Conservation (phyloP, 2,888 invertebrate species). For the Eurytoma californica region DNA sequence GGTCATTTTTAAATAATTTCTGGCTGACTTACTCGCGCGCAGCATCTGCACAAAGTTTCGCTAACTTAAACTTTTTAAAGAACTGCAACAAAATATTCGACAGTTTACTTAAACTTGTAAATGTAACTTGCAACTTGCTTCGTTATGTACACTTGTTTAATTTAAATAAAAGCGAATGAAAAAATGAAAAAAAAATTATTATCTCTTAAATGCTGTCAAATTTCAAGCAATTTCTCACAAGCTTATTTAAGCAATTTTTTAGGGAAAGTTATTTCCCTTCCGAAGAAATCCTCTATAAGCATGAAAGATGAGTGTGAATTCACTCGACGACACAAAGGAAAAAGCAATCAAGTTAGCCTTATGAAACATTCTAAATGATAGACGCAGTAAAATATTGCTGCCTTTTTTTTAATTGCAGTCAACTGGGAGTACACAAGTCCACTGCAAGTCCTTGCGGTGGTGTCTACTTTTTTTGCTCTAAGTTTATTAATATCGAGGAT, state of each 20-base stretch:
- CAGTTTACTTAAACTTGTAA: no score
- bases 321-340: conserved; percentile 20
- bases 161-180: background rate
- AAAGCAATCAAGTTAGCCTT: conserved; percentile 35
- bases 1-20: no score
- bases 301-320: conserved; percentile 41
- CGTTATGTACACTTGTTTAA: no score
- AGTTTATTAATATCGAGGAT: no score
- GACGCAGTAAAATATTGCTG: conserved; percentile 35
- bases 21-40: no score
- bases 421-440: conserved; percentile 12
- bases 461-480: background rate
- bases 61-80: no score
- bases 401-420: background rate
- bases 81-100: no score
- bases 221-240: conserved; percentile 6
- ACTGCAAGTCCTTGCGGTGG: no score
- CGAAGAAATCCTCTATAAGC: conserved; percentile 14
- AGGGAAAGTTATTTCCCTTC: conserved; percentile 21
- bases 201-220: conserved; percentile 9
- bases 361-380: conserved; percentile 37
- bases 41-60: no score
- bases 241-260: conserved; percentile 36
- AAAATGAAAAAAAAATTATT: conserved; percentile 27
- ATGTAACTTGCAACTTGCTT: no score